phyloP scores from a whole-genome alignment of 2,797 vertebrate species.

The Lacerta bilineata region DNA sequence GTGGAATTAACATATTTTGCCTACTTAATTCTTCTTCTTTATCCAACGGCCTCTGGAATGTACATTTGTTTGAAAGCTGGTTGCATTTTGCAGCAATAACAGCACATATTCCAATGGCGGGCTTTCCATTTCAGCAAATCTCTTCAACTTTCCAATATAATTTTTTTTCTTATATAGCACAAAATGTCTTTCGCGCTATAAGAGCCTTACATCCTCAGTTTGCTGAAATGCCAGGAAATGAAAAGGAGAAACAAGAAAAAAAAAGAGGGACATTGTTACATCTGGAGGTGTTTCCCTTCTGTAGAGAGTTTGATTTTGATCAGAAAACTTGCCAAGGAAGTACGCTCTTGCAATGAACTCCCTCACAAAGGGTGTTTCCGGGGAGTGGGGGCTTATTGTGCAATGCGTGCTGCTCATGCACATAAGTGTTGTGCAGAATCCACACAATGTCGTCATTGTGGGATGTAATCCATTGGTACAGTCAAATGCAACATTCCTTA shows the following conservation, averaged over 20 bases:
- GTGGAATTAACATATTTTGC: constrained; percentile 62
- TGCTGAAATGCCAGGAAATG: constrained; percentile 3
- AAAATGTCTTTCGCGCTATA: constrained; percentile 20
- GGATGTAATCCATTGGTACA: too few relatives aligned
- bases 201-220: not conserved
- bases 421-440: too few relatives aligned
- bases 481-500: too few relatives aligned
- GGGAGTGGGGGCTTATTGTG: not conserved
- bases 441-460: too few relatives aligned
- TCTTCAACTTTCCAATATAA: constrained; percentile 14
- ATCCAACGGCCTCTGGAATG: constrained; percentile 59
- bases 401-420: too few relatives aligned
- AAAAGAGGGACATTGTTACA: not conserved
- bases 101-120: constrained; percentile 65
- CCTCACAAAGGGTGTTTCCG: not conserved
- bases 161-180: not conserved
- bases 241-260: not conserved
- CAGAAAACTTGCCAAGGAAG: not conserved
- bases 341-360: not conserved
- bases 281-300: constrained; percentile 11
- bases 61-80: constrained; percentile 65
- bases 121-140: constrained; percentile 54
- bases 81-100: constrained; percentile 66
- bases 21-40: constrained; percentile 32
- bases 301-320: not conserved